Percentiles rank a stretch among this genome's conserved stretches.
These are phyloP conservation scores for Heptranchias perlo DNA, from an alignment of 2,113 vertebrate genomes.

Conservation along the genomic window DNA sequence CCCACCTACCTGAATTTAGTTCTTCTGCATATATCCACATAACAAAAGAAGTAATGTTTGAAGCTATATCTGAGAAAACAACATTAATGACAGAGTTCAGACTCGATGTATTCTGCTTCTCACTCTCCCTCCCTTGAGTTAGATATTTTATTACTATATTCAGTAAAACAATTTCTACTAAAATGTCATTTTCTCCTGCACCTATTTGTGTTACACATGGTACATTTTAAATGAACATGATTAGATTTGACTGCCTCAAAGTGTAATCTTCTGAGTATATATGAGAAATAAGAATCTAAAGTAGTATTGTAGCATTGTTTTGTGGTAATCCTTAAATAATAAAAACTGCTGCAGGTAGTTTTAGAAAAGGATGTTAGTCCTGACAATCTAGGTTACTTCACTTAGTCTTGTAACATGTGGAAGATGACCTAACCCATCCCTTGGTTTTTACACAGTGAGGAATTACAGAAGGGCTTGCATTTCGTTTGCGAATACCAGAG, in stretches of 20 bases:
- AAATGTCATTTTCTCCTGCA: neutral
- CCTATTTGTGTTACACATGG: neutral
- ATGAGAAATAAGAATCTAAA: neutral
- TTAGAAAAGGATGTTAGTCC: neutral
- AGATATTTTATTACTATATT: neutral
- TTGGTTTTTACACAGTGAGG: constrained; percentile 1
- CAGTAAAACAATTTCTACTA: neutral
- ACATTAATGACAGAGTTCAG: neutral
- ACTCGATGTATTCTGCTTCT: neutral
- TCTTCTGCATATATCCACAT: neutral
- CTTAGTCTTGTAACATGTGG: neutral
- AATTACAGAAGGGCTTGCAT: constrained; percentile 7
- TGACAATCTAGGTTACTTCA: neutral
- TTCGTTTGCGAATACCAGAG: constrained; percentile 9
- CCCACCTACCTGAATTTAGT: neutral
- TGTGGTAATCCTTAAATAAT: neutral
- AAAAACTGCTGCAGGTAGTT: neutral
- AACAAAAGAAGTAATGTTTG: neutral
- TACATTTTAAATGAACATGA: neutral
- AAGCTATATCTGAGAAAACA: neutral
- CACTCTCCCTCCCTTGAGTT: neutral
- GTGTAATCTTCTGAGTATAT: neutral
- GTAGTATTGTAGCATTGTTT: neutral
- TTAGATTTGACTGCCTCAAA: neutral
- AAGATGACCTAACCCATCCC: neutral